Percentiles rank a stretch among this genome's conserved stretches.
Conservation (phyloP, 2,888 invertebrate genomes). For the Scaptomyza reducta region DNA sequence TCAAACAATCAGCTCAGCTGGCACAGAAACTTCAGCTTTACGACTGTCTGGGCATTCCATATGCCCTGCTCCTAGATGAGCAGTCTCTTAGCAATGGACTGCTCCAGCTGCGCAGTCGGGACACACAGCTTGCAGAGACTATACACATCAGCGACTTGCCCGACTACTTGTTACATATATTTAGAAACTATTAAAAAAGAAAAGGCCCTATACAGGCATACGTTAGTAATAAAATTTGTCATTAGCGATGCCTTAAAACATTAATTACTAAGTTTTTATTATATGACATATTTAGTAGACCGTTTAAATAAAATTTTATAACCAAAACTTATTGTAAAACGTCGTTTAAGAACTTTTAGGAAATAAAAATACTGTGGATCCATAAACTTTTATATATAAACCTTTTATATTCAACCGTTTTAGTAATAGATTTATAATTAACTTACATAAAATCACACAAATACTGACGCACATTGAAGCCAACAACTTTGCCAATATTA, state of each 20-base stretch:
- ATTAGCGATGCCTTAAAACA: no score
- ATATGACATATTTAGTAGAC: no score
- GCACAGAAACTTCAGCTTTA: slow-evolving; percentile 41
- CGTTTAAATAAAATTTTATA: no score
- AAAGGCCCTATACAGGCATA: no score
- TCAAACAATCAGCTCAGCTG: slow-evolving; percentile 61
- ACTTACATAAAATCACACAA: slow-evolving; percentile 88
- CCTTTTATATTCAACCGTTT: not conserved
- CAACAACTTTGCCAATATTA: slow-evolving; percentile 90
- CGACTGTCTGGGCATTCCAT: slow-evolving; percentile 88
- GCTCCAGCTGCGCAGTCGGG: slow-evolving; percentile 87
- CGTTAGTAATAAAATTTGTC: no score
- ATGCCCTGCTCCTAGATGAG: slow-evolving; percentile 89
- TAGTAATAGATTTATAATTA: not conserved
- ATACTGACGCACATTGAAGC: slow-evolving; percentile 91
- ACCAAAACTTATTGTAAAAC: no score
- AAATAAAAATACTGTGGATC: no score
- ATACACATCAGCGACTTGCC: slow-evolving; percentile 88
- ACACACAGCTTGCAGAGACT: slow-evolving; percentile 89
- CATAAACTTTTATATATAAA: not conserved
- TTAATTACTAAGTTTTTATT: no score
- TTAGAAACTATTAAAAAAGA: slow-evolving; percentile 55
- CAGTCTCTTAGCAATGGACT: slow-evolving; percentile 89
- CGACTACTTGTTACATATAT: slow-evolving; percentile 86
- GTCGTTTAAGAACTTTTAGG: no score